phyloP scores from a whole-genome alignment of 1,140 invertebrate genomes.

The Drosophila guanche region DNA sequence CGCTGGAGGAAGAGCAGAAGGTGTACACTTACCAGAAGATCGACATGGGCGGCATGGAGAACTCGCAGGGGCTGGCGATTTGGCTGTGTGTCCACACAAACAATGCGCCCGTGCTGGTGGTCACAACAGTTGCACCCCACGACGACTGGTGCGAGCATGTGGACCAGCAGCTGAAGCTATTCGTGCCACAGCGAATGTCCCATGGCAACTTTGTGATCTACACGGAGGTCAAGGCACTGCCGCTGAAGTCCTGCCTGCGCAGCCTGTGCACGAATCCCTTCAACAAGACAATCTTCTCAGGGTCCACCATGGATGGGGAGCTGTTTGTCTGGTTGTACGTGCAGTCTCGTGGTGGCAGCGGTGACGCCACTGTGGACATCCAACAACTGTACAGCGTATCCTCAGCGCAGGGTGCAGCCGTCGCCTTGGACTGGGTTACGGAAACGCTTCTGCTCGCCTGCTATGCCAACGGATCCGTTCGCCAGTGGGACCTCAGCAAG shows the following conservation, averaged over 20 bases:
- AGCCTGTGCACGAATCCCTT: slow-evolving; percentile 68
- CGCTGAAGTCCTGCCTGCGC: slow-evolving; percentile 70
- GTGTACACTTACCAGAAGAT: slow-evolving; percentile 75
- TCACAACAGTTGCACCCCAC: slow-evolving; percentile 68
- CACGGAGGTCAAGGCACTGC: slow-evolving; percentile 51
- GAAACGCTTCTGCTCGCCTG: slow-evolving; percentile 68
- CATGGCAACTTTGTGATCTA: slow-evolving; percentile 63
- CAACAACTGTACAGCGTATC: slow-evolving; percentile 56
- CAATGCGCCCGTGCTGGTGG: slow-evolving; percentile 71
- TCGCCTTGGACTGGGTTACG: slow-evolving; percentile 67
- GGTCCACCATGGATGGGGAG: slow-evolving; percentile 76
- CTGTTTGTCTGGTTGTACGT: slow-evolving; percentile 71
- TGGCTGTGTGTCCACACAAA: slow-evolving; percentile 79
- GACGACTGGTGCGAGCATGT: slow-evolving; percentile 82
- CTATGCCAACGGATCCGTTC: slow-evolving; percentile 69
- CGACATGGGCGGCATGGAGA: slow-evolving; percentile 44
- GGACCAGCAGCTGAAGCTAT: slow-evolving; percentile 68
- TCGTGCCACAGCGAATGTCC: slow-evolving; percentile 66
- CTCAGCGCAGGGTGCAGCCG: slow-evolving; percentile 63
- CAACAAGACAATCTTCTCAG: slow-evolving; percentile 76
- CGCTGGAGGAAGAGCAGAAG: slow-evolving; percentile 56
- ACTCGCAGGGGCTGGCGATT: slow-evolving; percentile 70
- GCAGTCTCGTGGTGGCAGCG: slow-evolving; percentile 16
- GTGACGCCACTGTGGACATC: slow-evolving; percentile 51
- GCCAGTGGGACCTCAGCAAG: slow-evolving; percentile 62